Evolutionary conservation across 2,888 invertebrate genomes (phyloP), one percentile per base, ranked within the genome.

Genomic region (Drosophila emarginata): DNA sequence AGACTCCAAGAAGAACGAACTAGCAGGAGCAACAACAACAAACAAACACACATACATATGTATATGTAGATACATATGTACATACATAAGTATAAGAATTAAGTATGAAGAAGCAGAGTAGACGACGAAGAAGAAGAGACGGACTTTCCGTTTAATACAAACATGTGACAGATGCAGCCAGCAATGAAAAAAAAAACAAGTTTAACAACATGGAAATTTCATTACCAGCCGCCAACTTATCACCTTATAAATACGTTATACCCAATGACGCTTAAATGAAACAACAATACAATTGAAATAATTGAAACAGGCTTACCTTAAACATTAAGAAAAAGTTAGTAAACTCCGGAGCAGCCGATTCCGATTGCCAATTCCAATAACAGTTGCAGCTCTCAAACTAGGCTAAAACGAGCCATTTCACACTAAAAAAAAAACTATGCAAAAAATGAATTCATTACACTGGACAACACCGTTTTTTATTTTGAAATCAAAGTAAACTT

Each of bases 381-480:
- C 66, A 73, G 18, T 14, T 32, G 32, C 32, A 32, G 45, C 45
- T 21, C 21, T 45, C 18, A 45, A 45, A 45, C 45, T 45, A 45
- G 45, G 45, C 45, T 45, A 45, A 45, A 45, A 45, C 21, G 11
- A 45, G 45, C 45, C 45, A 45, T 45, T 45, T 56, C 37, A 68
- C 62, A 68, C 61, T 64, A 80, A 79, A 70, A 54, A 71, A 78
- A 84, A 68, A 62, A 67, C 32, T 32, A 32, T 9, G 32, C 32
- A 67, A 67, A 37, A 37, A 61, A 36, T 59, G 76, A 70, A 74
- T 87, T 87, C 74, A 81, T 87, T 79, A 87, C 76, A 67, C 67
- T 67, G 36, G 32, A 51, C 60, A 64, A 12, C 72, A 72, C 64
- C 72, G 53, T 72, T 70, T 39, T 4, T 3, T 21, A 3, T 18